Evolutionary conservation across 2,797 vertebrate genomes (phyloP), one percentile per base, ranked within the genome.

Genomic region (Glossophaga mutica): DNA sequence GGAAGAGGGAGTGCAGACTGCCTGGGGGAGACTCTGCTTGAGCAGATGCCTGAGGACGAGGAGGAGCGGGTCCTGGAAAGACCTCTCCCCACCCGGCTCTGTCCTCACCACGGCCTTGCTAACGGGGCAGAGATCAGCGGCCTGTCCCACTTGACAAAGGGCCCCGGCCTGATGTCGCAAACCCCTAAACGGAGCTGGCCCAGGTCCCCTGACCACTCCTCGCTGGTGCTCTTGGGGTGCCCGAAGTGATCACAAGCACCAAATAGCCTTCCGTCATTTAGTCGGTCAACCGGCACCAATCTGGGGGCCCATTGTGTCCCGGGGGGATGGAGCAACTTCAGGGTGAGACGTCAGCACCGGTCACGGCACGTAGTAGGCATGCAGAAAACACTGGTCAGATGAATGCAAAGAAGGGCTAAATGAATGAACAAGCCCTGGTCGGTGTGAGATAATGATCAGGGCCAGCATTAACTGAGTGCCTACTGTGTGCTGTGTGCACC

Each of bases 361-460:
- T 24, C 44, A 0, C 0, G 0, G 76, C 39, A 21, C 37, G 2
- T 3, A 39, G 82, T 34, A 46, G 39, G 46, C 14, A 18, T 16
- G 5, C 50, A 26, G 59, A 19, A 68, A 50, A 37, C 19, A 37
- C 0, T 18, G 50, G 37, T 24, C 62, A 44, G 32, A 14, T 6
- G 18, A 78, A 55, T 14, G 34, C 46, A 39, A 12, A 24, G 24
- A 55, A 71, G 34, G 44, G 7, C 22, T 5, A 21, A 37, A 3
- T 22, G 55, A 55, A 10, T 29, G n/a, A 42, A 22, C 15, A 32
- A 39, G n/a, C 6, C 70, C 11, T 11, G 2, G 76, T 14, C 78
- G 5, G 3, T 9, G 34, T n/a, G 37, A 24, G 21, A 37, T 22
- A 34, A n/a, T 4, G 9, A 1, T n/a, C 3, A 0, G 2, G 73